A percentile compares a stretch with the other conserved stretches of the same genome.
Evolutionary conservation across 2,888 invertebrate species (phyloP).

Genomic region (Smittia sp.): DNA sequence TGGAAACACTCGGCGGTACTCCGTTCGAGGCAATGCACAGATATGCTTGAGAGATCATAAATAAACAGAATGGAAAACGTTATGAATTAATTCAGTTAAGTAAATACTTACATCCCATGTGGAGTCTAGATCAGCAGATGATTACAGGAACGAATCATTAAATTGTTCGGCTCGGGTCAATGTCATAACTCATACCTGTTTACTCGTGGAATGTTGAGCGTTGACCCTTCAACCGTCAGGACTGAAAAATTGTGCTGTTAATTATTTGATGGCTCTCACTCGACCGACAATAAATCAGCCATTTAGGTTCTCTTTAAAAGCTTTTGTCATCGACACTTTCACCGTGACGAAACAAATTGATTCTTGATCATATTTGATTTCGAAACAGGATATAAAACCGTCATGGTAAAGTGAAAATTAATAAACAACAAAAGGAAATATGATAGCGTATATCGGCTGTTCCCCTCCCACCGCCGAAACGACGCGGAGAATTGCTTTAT

Average conservation of each 20-base stretch:
- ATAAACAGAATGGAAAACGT: background rate
- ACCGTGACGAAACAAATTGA: conserved; percentile 33
- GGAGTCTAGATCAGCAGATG: conserved; percentile 22
- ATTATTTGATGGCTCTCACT: background rate
- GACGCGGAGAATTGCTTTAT: background rate
- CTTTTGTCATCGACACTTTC: background rate
- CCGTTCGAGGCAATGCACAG: conserved; percentile 80
- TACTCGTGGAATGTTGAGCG: conserved; percentile 33
- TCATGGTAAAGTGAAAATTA: conserved; percentile 40
- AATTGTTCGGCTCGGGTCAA: too few species aligned
- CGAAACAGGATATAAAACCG: conserved; percentile 38
- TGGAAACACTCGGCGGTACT: conserved; percentile 84
- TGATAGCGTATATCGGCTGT: conserved; percentile 19
- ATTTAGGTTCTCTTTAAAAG: background rate
- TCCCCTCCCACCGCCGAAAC: background rate
- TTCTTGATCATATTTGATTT: conserved; percentile 40
- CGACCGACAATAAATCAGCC: background rate
- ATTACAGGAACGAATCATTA: too few species aligned
- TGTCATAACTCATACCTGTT: background rate
- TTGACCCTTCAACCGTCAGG: conserved; percentile 48
- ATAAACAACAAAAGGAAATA: conserved; percentile 31
- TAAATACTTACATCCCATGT: conserved; percentile 36
- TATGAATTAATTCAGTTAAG: background rate
- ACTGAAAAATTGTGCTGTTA: conserved; percentile 43
- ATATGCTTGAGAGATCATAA: conserved; percentile 44